These are phyloP conservation scores for Thalassophryne amazonica DNA, from an alignment of 2,797 vertebrate genomes.

Conservation along the genomic window DNA sequence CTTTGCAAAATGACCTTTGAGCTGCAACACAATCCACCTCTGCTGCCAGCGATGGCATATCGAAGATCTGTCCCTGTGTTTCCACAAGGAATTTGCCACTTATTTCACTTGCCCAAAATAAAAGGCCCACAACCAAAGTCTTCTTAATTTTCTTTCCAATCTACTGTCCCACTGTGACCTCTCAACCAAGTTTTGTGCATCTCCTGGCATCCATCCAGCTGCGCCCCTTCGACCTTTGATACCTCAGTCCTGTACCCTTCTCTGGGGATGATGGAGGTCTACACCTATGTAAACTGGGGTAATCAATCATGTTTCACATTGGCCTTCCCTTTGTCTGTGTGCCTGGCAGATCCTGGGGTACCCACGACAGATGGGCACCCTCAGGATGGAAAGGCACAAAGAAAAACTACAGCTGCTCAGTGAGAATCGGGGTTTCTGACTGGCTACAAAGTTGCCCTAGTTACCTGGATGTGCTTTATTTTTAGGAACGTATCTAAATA, in stretches of 20 bases:
- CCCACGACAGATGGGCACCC: constrained; percentile 58
- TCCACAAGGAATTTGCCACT: too few relatives aligned
- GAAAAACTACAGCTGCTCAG: constrained; percentile 27
- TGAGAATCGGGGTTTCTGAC: constrained; percentile 13
- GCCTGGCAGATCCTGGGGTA: constrained; percentile 49
- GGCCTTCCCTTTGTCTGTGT: constrained; percentile 58
- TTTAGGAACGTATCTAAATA: constrained; percentile 19
- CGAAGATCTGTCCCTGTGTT: too few relatives aligned
- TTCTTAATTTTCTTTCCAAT: background rate
- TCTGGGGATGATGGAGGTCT: constrained; percentile 31
- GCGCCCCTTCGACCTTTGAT: constrained; percentile 30
- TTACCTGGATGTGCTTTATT: constrained; percentile 39
- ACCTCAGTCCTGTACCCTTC: constrained; percentile 17
- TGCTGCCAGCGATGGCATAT: too few relatives aligned
- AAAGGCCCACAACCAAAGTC: background rate
- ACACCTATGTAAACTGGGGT: constrained; percentile 22
- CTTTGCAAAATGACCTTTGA: background rate
- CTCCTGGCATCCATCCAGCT: constrained; percentile 23
- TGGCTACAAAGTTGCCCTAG: constrained; percentile 28
- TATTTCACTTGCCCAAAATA: background rate
- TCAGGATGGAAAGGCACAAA: constrained; percentile 22
- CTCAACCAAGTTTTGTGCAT: background rate
- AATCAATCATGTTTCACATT: constrained; percentile 58
- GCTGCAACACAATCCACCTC: too few relatives aligned
- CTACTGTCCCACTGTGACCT: background rate